phyloP scores from a whole-genome alignment of 2,113 vertebrate genomes.

The Scortum barcoo region DNA sequence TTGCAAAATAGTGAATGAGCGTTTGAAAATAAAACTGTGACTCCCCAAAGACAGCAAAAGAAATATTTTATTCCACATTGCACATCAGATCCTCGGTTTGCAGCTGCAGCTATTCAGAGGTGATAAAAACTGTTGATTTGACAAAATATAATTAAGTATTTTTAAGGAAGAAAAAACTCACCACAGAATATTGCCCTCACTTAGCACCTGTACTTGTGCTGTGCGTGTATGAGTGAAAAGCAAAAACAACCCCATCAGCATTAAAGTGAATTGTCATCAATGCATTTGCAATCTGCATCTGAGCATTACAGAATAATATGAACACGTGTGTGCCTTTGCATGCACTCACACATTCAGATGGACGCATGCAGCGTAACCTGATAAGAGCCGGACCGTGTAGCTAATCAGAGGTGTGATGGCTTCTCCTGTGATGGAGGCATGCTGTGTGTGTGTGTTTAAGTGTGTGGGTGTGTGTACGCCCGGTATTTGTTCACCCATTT shows the following conservation, averaged over 20 bases:
- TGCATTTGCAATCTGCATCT: not conserved
- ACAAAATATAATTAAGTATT: not conserved
- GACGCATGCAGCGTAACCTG: too few relatives aligned
- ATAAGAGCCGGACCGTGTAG: too few relatives aligned
- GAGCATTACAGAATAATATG: not conserved
- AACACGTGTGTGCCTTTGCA: not conserved
- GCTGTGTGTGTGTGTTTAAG: not conserved
- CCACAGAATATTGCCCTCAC: not conserved
- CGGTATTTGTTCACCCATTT: not conserved
- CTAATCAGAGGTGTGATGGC: not conserved
- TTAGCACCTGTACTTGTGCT: not conserved
- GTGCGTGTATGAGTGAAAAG: too few relatives aligned
- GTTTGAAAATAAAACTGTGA: not conserved
- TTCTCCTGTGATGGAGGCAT: not conserved
- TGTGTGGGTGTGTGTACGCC: not conserved
- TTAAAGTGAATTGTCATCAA: not conserved
- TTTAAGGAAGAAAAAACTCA: not conserved
- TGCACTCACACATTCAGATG: not conserved
- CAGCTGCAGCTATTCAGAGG: not conserved
- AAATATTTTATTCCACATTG: not conserved
- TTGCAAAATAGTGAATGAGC: not conserved
- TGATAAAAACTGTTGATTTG: not conserved
- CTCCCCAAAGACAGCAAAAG: not conserved
- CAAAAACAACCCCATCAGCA: not conserved
- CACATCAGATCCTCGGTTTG: not conserved